A percentile compares a stretch with the other conserved stretches of the same genome.
Conservation (phyloP, 2,888 invertebrate genomes). For the Frankliniella intonsa region DNA sequence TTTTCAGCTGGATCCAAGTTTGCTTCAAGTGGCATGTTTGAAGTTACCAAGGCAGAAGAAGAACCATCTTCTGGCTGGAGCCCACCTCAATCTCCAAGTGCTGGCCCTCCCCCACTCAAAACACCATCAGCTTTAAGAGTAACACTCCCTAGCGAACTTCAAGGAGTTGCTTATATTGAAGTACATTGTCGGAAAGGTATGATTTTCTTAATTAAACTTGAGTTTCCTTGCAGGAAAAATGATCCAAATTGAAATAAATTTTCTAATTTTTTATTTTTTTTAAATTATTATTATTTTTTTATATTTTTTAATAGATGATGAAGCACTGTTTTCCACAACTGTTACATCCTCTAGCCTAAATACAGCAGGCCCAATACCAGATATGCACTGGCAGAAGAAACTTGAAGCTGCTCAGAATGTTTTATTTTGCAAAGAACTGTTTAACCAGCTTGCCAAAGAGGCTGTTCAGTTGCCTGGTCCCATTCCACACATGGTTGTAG, state of each 20-base stretch:
- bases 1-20: slow-evolving; percentile 80
- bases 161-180: slow-evolving; percentile 94
- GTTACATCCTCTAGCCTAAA: slow-evolving; percentile 57
- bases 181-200: slow-evolving; percentile 88
- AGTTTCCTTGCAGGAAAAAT: background rate
- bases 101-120: slow-evolving; percentile 54
- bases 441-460: slow-evolving; percentile 88
- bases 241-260: background rate
- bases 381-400: slow-evolving; percentile 90
- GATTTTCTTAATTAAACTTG: slow-evolving; percentile 27
- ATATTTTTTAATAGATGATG: slow-evolving; percentile 81
- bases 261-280: background rate
- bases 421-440: slow-evolving; percentile 92
- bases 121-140: slow-evolving; percentile 76
- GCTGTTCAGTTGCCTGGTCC: slow-evolving; percentile 89
- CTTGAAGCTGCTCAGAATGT: slow-evolving; percentile 97
- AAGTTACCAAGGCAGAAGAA: slow-evolving; percentile 90
- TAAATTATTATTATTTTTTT: slow-evolving; percentile 27
- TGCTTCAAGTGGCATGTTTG: slow-evolving; percentile 89
- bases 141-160: slow-evolving; percentile 87
- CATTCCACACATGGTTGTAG: slow-evolving; percentile 94
- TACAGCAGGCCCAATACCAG: slow-evolving; percentile 65
- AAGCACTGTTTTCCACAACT: slow-evolving; percentile 79
- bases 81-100: slow-evolving; percentile 46
- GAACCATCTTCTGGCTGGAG: slow-evolving; percentile 52